Base-by-base conservation (phyloP, 1,140 invertebrate species). In the Hylyphantes graminicola region DNA sequence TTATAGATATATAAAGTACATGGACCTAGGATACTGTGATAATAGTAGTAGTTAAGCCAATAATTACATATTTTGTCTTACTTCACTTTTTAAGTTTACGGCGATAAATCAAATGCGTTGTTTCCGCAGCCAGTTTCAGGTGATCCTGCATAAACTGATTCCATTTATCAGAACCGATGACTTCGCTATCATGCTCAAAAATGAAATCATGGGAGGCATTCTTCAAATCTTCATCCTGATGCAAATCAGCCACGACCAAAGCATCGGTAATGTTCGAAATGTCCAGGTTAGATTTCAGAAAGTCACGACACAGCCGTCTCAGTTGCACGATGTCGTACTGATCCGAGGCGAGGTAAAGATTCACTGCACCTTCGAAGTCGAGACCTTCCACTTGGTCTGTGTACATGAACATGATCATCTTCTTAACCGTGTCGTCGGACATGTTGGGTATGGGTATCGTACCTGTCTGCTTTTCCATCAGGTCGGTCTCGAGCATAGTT, bases 261-360 rank as follows among this genome's bases (percentile, higher is more conserved):
- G 12, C 7, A 7, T 54, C 51, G 19, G 13, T 53, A 48, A 19
- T 9, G 19, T 54, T 72, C 19, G n/a, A 6, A 3, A 51, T 8
- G 19, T n/a, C 5, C 3, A 53, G 7, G 2, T 8, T 17, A 72
- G 15, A 2, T 19, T 17, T 54, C 12, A 72, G 50, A 54, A 53
- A 53, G 2, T 15, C 10, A 2, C 50, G 19, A 72, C 68, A 73
- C 11, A 19, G 15, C 9, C 17, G 15, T 10, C 54, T 55, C 0
- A 73, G 51, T 8, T 21, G 5, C 2, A 55, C 15, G 7, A 73
- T 12, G 53, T 53, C 53, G 19, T 73, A 73, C 13, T 73, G 53
- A 11, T 73, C 70, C 11, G 70, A 21, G 11, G 53, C 53, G 6
- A n/a, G 13, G 53, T 73, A 73, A 11, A 73, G 70, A 12, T 73